Evolutionary conservation across 2,888 invertebrate genomes (phyloP).

Genomic region (Xanthia icteritia): DNA sequence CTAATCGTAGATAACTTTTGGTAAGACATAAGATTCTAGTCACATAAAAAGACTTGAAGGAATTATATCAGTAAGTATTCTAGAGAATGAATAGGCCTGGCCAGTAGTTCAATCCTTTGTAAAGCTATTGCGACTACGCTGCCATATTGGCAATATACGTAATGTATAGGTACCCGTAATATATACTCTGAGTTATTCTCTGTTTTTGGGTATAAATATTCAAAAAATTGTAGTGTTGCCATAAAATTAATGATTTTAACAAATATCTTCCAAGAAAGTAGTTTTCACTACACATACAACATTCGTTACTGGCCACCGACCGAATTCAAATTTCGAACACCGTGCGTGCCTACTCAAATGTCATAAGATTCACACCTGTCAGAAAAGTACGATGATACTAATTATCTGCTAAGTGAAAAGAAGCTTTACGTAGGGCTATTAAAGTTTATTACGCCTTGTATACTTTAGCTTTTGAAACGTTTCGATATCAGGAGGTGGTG

Average conservation of each 20-base stretch:
- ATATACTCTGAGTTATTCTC: not conserved
- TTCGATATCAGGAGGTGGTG: constrained; percentile 67
- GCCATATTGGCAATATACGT: not conserved
- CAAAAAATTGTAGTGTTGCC: constrained; percentile 48
- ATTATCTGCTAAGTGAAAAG: constrained; percentile 45
- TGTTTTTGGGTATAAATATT: constrained; percentile 42
- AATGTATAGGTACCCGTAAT: too few relatives aligned
- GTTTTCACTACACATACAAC: constrained; percentile 52
- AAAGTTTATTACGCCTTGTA: constrained; percentile 35
- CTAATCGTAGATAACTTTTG: not conserved
- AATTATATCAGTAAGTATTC: not conserved
- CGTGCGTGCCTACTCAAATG: constrained; percentile 81
- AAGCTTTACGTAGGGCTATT: rapidly evolving
- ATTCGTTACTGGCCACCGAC: constrained; percentile 65
- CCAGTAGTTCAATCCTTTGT: not conserved
- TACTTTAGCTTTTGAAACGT: constrained; percentile 59
- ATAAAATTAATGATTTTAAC: constrained; percentile 66
- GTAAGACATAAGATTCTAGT: not conserved
- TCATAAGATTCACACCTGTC: constrained; percentile 85
- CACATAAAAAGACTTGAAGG: not conserved
- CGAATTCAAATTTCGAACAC: constrained; percentile 75
- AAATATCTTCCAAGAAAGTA: constrained; percentile 62
- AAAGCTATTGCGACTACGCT: not conserved
- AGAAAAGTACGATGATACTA: constrained; percentile 62
- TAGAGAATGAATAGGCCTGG: not conserved